Evolutionary conservation across 2,797 vertebrate genomes (phyloP), one percentile per base, ranked within the genome.

Genomic region (Balearica regulorum): DNA sequence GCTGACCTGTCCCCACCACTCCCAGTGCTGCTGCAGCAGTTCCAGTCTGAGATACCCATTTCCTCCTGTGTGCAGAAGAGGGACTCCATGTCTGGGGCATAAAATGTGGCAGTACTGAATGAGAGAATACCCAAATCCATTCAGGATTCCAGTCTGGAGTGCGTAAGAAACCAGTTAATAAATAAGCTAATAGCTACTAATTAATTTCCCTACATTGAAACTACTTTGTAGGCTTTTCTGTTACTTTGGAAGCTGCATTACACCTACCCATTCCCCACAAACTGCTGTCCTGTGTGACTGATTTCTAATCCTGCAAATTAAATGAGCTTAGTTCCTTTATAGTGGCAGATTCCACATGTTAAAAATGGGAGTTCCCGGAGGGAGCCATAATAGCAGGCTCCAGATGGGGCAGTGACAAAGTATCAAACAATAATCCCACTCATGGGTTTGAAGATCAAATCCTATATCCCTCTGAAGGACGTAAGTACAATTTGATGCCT

Each of bases 241-340:
- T 51, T 78, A 6, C 60, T 90, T 83, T 77, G 64, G 65, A 89
- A 92, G 13, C 71, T 85, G 53, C 31, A 37, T 55, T 83, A 55
- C 29, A 76, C 66, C 70, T 44, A 66, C 44, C 33, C 5, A 1
- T 64, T 87, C 53, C n/a, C 26, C 21, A 43, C 35, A 88, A 93
- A 85, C 31, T 39, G 19, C 37, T 71, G 24, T 89, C 64, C 79
- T 81, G 19, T 58, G 73, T 80, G 87, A 61, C 64, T 89, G 87
- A 77, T 80, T 92, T 81, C 53, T 94, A 93, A 95, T 91, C 87
- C 94, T 86, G 57, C 12, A 91, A 96, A 97, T 95, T 93, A 89
- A 81, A 95, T 48, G 72, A 83, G 65, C 3, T 93, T 93, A 86
- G 53, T 88, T 94, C 79, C 87, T 90, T 94, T 75, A 62, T 5